These are phyloP conservation scores for Esox masquinongy DNA, from an alignment of 2,797 vertebrate genomes.

Conservation along the genomic window DNA sequence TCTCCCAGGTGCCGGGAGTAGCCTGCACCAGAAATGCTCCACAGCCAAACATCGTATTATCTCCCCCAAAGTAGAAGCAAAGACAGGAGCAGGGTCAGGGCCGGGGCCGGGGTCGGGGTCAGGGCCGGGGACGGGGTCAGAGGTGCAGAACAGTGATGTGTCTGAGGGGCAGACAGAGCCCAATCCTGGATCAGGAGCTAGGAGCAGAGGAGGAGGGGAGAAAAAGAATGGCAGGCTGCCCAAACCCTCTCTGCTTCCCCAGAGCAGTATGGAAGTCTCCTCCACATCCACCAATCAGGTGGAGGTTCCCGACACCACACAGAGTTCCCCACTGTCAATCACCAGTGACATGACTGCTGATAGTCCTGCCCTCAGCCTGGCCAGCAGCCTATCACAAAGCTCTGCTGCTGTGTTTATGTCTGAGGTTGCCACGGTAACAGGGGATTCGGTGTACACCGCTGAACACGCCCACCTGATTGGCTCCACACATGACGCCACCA, in stretches of 20 bases:
- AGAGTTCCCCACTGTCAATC: slow-evolving; percentile 97
- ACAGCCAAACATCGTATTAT: slow-evolving; percentile 99
- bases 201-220: slow-evolving; percentile 80
- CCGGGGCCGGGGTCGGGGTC: slow-evolving; percentile 78
- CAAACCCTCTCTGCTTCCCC: slow-evolving; percentile 92
- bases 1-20: slow-evolving; percentile 92
- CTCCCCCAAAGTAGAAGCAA: slow-evolving; percentile 95
- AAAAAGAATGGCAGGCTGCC: slow-evolving; percentile 93
- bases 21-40: slow-evolving; percentile 98
- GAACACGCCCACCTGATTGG: slow-evolving; percentile 91
- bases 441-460: slow-evolving; percentile 90
- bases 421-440: slow-evolving; percentile 89
- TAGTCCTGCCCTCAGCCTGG: slow-evolving; percentile 93
- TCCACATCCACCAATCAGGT: slow-evolving; percentile 89
- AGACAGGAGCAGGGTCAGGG: slow-evolving; percentile 77
- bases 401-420: slow-evolving; percentile 95
- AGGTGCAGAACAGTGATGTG: slow-evolving; percentile 99
- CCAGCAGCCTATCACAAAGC: slow-evolving; percentile 90
- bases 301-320: slow-evolving; percentile 97
- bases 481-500: slow-evolving; percentile 84
- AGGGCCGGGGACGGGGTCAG: slow-evolving; percentile 80
- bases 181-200: slow-evolving; percentile 67
- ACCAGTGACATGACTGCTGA: slow-evolving; percentile 92
- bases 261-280: slow-evolving; percentile 98
- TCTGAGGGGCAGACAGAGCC: slow-evolving; percentile 96